A percentile compares a stretch with the other conserved stretches of the same genome.
Evolutionary conservation across 2,888 invertebrate species (phyloP).

Genomic region (Metalampra italica): DNA sequence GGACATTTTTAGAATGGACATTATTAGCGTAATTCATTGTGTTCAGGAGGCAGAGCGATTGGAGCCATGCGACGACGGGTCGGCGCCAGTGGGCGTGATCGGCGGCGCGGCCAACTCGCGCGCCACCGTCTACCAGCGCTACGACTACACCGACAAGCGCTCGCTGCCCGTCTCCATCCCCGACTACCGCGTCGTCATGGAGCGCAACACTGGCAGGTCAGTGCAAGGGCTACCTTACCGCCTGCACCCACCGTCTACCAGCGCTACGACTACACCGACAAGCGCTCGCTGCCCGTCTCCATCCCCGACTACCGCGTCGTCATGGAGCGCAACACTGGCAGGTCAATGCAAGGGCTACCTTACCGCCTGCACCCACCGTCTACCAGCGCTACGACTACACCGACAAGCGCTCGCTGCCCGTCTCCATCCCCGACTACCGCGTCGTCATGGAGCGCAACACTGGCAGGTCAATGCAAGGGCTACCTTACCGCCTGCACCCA

Average conservation of each 20-base stretch:
- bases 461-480: slow-evolving; percentile 56
- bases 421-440: slow-evolving; percentile 97
- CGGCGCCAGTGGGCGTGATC: slow-evolving; percentile 64
- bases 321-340: slow-evolving; percentile 86
- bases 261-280: slow-evolving; percentile 95
- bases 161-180: slow-evolving; percentile 94
- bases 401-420: slow-evolving; percentile 93
- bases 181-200: slow-evolving; percentile 92
- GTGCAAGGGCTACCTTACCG: neutral
- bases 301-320: slow-evolving; percentile 97
- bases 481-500: slow-evolving; percentile 17
- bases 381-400: slow-evolving; percentile 90
- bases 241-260: slow-evolving; percentile 52
- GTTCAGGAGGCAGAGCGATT: slow-evolving; percentile 87
- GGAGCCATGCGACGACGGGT: slow-evolving; percentile 88
- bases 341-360: neutral
- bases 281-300: slow-evolving; percentile 91
- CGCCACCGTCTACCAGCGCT: slow-evolving; percentile 76
- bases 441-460: slow-evolving; percentile 88
- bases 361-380: slow-evolving; percentile 32
- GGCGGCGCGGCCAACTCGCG: slow-evolving; percentile 71
- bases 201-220: slow-evolving; percentile 83
- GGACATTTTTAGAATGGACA: too few relatives aligned
- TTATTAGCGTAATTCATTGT: neutral
- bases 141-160: slow-evolving; percentile 97